These are phyloP conservation scores for Pyrocoelia pectoralis DNA, from an alignment of 2,888 invertebrate species.

Conservation along the genomic window DNA sequence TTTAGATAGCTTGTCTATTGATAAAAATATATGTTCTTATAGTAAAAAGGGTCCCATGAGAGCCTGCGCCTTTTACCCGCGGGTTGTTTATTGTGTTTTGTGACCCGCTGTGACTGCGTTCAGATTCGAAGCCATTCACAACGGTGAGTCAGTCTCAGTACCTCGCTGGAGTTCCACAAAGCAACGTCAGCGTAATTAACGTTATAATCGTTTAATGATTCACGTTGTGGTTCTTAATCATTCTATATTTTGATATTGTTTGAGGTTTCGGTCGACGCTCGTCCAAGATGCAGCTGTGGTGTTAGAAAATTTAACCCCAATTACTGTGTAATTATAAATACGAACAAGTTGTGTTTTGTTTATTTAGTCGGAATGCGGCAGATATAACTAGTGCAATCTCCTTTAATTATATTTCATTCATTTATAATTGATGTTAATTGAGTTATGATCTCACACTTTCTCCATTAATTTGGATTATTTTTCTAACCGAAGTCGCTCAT, in stretches of 20 bases:
- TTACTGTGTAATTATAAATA: conserved; percentile 22
- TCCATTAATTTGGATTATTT: not conserved
- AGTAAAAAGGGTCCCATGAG: conserved; percentile 17
- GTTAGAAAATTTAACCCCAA: conserved; percentile 35
- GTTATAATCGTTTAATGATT: not conserved
- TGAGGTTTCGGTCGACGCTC: not conserved
- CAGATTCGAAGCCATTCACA: conserved; percentile 20
- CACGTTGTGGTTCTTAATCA: conserved; percentile 6
- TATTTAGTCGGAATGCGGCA: conserved; percentile 6
- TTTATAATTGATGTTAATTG: conserved; percentile 18
- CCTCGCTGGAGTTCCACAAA: conserved; percentile 16
- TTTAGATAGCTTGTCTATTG: not conserved
- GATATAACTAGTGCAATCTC: conserved; percentile 18
- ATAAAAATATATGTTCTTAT: too few species aligned
- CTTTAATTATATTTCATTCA: conserved; percentile 18
- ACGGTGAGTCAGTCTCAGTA: conserved; percentile 21
- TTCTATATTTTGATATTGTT: not conserved
- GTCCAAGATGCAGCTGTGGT: conserved; percentile 23
- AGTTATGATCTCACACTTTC: conserved; percentile 15
- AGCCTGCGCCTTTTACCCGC: conserved; percentile 27
- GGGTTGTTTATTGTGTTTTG: conserved; percentile 35
- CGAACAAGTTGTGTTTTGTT: conserved; percentile 17
- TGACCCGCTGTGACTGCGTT: conserved; percentile 27
- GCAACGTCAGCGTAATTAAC: not conserved
- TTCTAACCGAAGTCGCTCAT: too few species aligned